A percentile compares a stretch with the other conserved stretches of the same genome.
phyloP scores from a whole-genome alignment of 2,797 vertebrate genomes.

The Antrozous pallidus region DNA sequence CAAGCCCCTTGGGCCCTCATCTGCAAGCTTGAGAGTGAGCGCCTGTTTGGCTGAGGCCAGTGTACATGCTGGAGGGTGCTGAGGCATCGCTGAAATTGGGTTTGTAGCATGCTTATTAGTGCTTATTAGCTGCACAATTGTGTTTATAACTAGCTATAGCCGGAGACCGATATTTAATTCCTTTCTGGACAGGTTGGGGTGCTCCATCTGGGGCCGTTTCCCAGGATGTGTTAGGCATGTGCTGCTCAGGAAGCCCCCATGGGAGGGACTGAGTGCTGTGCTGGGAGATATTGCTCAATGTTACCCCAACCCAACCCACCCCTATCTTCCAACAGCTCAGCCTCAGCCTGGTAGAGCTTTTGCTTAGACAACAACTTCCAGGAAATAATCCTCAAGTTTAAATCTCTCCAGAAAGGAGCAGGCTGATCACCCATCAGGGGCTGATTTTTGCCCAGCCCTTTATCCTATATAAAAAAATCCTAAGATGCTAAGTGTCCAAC shows the following conservation, averaged over 20 bases:
- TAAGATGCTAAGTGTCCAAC: too few relatives aligned
- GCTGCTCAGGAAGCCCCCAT: neutral
- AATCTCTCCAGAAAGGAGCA: neutral
- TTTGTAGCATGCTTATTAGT: neutral
- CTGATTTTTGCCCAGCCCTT: neutral
- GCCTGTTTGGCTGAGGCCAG: rapidly evolving
- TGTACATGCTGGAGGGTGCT: rapidly evolving
- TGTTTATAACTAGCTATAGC: neutral
- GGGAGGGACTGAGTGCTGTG: neutral
- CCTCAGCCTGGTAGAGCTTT: neutral
- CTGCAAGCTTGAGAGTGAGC: slow-evolving; percentile 68
- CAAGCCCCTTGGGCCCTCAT: slow-evolving; percentile 60
- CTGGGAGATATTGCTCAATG: neutral
- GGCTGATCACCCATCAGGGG: neutral
- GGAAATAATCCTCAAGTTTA: neutral
- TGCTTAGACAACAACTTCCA: neutral
- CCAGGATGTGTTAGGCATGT: neutral
- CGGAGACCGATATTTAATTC: neutral
- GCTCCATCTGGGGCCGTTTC: neutral
- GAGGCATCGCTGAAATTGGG: neutral
- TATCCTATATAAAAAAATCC: too few relatives aligned
- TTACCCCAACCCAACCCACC: rapidly evolving
- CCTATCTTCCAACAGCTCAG: too few relatives aligned
- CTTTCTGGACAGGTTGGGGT: neutral
- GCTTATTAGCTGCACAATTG: neutral